phyloP scores from a whole-genome alignment of 2,797 vertebrate species.

The Monodelphis domestica region DNA sequence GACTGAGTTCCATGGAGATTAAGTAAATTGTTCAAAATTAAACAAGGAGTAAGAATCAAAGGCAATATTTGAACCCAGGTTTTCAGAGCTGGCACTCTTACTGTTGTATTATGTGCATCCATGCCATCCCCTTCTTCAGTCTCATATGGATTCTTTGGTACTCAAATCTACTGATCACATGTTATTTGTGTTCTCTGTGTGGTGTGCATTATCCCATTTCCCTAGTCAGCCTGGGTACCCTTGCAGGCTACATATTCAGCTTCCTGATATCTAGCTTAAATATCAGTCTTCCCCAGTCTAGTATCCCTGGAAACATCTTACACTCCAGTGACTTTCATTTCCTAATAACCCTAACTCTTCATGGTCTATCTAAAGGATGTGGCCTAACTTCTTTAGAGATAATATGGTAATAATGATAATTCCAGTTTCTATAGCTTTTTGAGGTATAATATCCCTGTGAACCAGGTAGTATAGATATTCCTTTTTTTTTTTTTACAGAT shows the following conservation, averaged over 20 bases:
- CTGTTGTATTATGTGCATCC: background rate
- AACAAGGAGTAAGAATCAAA: too few relatives aligned
- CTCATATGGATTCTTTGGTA: background rate
- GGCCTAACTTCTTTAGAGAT: background rate
- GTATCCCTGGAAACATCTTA: background rate
- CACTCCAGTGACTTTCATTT: background rate
- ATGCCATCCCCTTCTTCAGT: background rate
- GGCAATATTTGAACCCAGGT: too few relatives aligned
- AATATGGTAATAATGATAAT: background rate
- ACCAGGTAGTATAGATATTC: background rate
- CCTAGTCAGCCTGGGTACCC: background rate
- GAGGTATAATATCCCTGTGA: background rate
- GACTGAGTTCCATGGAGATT: too few relatives aligned
- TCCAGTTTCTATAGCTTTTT: background rate
- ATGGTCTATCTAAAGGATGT: background rate
- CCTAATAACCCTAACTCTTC: background rate
- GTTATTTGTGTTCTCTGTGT: background rate
- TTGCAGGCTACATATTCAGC: background rate
- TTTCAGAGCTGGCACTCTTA: background rate
- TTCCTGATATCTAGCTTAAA: background rate
- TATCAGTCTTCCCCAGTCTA: background rate
- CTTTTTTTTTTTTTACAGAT: background rate
- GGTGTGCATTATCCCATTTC: background rate
- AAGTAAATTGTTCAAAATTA: too few relatives aligned
- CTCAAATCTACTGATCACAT: background rate